Conservation (phyloP, 1,140 invertebrate species). For the Drosophila trapezifrons region DNA sequence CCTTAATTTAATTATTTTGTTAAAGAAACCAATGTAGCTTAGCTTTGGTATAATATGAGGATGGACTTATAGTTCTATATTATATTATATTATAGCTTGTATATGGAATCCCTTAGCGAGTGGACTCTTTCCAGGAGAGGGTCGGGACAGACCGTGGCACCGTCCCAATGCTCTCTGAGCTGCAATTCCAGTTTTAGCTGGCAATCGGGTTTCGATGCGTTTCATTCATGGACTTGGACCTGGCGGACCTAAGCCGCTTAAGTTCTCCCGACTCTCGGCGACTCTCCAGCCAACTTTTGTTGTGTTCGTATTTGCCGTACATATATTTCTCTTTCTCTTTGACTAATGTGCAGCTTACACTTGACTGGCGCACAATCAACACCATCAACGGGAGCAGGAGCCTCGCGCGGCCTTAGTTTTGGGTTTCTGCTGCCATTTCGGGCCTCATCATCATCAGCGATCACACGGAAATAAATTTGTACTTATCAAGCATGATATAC, state of each 20-base stretch:
- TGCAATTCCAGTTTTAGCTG: conserved; percentile 67
- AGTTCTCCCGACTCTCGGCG: conserved; percentile 45
- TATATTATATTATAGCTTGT: too few relatives aligned
- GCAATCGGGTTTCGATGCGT: conserved; percentile 65
- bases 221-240: conserved; percentile 65
- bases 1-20: neutral
- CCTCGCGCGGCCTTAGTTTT: conserved; percentile 24
- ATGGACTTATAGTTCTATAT: too few relatives aligned
- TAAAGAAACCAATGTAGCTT: neutral
- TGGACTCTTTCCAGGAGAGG: neutral
- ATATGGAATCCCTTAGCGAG: neutral
- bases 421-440: conserved; percentile 11
- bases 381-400: conserved; percentile 62
- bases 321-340: conserved; percentile 45
- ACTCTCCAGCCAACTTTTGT: conserved; percentile 14
- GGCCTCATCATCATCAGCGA: conserved; percentile 33
- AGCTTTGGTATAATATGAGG: too few relatives aligned
- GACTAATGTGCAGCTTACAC: conserved; percentile 82
- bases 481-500: too few relatives aligned
- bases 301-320: conserved; percentile 16
- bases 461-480: conserved; percentile 12
- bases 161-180: conserved; percentile 46
- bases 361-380: conserved; percentile 82
- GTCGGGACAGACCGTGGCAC: neutral
- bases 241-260: conserved; percentile 66